Percentiles rank a stretch among this genome's conserved stretches.
These are phyloP conservation scores for Galago senegalensis DNA, from an alignment of 2,797 vertebrate genomes.

Conservation along the genomic window DNA sequence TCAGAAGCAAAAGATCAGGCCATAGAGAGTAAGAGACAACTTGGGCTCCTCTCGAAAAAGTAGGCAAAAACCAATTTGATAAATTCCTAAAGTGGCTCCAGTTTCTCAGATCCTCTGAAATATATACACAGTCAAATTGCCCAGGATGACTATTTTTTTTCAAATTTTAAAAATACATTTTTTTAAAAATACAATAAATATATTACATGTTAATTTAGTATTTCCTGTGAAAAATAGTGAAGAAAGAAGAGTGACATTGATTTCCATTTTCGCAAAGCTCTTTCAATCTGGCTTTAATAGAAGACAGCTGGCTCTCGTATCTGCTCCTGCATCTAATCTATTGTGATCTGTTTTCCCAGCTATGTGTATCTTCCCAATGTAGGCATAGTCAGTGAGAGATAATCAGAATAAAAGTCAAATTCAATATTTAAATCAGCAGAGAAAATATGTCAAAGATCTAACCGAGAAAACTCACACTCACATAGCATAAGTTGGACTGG, in stretches of 20 bases:
- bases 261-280: constrained; percentile 7
- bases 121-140: neutral
- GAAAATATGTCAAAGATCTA: neutral
- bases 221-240: neutral
- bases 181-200: neutral
- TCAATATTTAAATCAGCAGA: neutral
- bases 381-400: neutral
- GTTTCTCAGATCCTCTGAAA: neutral
- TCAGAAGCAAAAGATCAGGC: constrained; percentile 23
- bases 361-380: neutral
- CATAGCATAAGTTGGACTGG: neutral
- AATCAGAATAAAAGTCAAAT: constrained; percentile 5
- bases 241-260: neutral
- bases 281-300: neutral
- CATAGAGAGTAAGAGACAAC: neutral
- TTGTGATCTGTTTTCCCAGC: neutral
- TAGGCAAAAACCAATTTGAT: neutral
- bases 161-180: neutral
- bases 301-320: neutral
- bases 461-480: neutral
- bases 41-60: neutral
- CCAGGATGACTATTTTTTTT: neutral
- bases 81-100: constrained; percentile 25
- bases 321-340: neutral
- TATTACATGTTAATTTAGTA: neutral